Evolutionary conservation across 2,113 vertebrate species (phyloP), one percentile per base, ranked within the genome.

Genomic region (Pavo muticus): DNA sequence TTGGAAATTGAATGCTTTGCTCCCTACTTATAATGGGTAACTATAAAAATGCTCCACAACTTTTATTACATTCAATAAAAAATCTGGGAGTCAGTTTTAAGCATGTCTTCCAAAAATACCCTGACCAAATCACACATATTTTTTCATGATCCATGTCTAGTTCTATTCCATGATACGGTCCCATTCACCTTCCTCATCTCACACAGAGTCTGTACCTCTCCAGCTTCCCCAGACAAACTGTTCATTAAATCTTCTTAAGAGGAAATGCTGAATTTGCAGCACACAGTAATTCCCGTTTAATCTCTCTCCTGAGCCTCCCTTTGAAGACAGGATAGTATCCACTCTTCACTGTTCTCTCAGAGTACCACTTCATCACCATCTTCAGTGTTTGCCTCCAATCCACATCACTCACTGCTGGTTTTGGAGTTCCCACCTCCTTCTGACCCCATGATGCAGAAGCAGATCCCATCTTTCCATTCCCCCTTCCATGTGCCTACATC

Each of bases 201-300:
- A 69, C 17, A 56, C 20, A 30, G 35, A 30, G 29, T 64, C 92
- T 81, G 3, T 69, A 42, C 48, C 70, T 71, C 42, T 40, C 20
- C 77, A 39, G 29, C 63, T 89, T 11, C 14, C 14, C 4, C 14
- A 70, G n/a, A 63, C 10, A 67, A 79, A 16, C 27, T 0, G 0
- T 57, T 65, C 30, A 82, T 67, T 90, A 82, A 89, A 89, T 83
- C 67, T 76, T 76, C 80, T 89, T 88, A 87, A 83, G 21, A 73
- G 42, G 67, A 94, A 80, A 85, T n/a, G 84, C 87, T 94, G 87
- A 76, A 77, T 89, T 73, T 89, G 78, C 74, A 79, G 45, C 39
- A 91, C 19, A 70, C 42, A 63, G 32, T 85, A 91, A 79, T 84
- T 61, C n/a, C 59, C 5, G 2, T 94, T 85, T 72, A 93, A 87